Evolutionary conservation across 2,888 invertebrate genomes (phyloP).

Genomic region (Drosophila bunnanda): DNA sequence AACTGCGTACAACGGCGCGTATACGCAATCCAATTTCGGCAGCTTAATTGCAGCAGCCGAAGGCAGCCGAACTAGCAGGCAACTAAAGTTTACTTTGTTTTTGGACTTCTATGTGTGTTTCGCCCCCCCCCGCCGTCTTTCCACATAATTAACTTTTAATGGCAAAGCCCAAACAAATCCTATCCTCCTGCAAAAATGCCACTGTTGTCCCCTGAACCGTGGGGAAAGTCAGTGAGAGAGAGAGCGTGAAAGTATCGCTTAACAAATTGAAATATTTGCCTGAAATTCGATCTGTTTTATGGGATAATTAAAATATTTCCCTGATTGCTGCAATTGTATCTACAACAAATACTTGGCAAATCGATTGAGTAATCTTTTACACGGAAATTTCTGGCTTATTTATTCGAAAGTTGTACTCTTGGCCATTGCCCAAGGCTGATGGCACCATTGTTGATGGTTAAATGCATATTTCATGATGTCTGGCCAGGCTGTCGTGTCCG

Average conservation of each 20-base stretch:
- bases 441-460: slow-evolving; percentile 44
- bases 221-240: too few relatives aligned
- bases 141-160: slow-evolving; percentile 72
- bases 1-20: slow-evolving; percentile 64
- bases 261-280: slow-evolving; percentile 29
- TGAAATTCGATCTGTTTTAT: slow-evolving; percentile 22
- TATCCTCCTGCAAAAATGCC: slow-evolving; percentile 31
- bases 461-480: slow-evolving; percentile 68
- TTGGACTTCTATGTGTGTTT: slow-evolving; percentile 17
- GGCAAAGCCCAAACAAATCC: slow-evolving; percentile 49
- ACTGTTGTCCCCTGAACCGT: slow-evolving; percentile 35
- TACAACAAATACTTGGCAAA: slow-evolving; percentile 11
- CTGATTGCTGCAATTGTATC: slow-evolving; percentile 43
- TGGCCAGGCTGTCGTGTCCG: slow-evolving; percentile 38
- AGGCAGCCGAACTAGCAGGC: slow-evolving; percentile 48
- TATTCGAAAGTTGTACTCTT: slow-evolving; percentile 19
- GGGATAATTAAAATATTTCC: slow-evolving; percentile 41
- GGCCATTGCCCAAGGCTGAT: slow-evolving; percentile 60
- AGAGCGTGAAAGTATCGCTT: background rate
- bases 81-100: slow-evolving; percentile 44
- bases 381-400: slow-evolving; percentile 9
- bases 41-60: slow-evolving; percentile 63
- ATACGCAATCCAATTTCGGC: slow-evolving; percentile 74
- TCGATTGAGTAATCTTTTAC: slow-evolving; percentile 23
- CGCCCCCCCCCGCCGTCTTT: slow-evolving; percentile 45